Evolutionary conservation across 2,797 vertebrate species (phyloP).

Genomic region (Anguilla obscura): DNA sequence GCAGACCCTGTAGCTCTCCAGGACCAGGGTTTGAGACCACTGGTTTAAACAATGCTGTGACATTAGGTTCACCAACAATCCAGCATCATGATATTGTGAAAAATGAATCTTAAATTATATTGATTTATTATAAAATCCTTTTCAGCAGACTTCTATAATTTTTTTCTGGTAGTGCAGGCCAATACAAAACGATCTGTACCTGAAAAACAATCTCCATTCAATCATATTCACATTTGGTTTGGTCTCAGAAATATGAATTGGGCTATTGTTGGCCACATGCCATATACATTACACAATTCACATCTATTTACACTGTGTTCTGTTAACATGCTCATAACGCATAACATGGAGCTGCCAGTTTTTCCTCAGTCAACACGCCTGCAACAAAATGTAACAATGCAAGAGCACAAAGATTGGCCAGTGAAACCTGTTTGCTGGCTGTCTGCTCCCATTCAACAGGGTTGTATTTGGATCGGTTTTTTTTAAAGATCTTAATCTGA

Average conservation of each 20-base stretch:
- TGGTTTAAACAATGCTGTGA: background rate
- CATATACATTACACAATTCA: constrained; percentile 9
- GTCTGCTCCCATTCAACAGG: background rate
- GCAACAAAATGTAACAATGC: background rate
- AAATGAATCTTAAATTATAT: background rate
- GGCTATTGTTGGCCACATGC: background rate
- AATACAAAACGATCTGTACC: background rate
- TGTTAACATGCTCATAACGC: background rate
- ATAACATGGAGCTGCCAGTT: background rate
- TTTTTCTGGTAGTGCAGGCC: background rate
- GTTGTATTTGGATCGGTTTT: background rate
- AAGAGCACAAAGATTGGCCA: background rate
- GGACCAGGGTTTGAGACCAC: too few relatives aligned
- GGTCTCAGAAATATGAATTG: background rate
- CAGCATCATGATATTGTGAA: background rate
- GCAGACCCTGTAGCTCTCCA: too few relatives aligned
- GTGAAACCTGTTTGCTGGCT: background rate
- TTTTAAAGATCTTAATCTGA: background rate
- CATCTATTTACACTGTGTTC: background rate
- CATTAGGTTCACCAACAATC: background rate
- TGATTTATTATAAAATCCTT: constrained; percentile 6
- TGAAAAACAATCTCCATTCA: background rate
- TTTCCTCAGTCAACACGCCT: background rate
- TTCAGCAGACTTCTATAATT: background rate
- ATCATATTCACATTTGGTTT: background rate